A percentile compares a stretch with the other conserved stretches of the same genome.
Conservation (phyloP, 2,888 invertebrate genomes). For the Sphaeridia pumilis region DNA sequence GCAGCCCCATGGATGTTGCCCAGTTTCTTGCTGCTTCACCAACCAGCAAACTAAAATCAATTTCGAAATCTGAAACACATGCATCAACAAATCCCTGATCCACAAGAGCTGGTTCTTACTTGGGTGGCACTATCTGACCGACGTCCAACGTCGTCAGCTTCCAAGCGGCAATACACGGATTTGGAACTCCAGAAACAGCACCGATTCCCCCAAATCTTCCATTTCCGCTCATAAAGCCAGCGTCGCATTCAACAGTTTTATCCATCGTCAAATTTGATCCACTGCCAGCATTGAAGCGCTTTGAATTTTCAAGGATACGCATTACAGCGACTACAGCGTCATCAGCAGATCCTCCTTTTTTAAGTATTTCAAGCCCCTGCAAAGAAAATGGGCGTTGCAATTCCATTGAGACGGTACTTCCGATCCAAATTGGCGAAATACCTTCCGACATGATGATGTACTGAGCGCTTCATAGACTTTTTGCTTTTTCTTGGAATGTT, state of each 20-base stretch:
- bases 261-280: constrained; percentile 86
- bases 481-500: not conserved
- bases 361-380: constrained; percentile 53
- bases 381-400: too few relatives aligned
- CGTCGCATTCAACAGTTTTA: constrained; percentile 90
- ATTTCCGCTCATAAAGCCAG: constrained; percentile 81
- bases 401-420: not conserved
- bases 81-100: too few relatives aligned
- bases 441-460: constrained; percentile 3
- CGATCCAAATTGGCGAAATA: too few relatives aligned
- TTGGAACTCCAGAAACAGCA: constrained; percentile 65
- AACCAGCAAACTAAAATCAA: constrained; percentile 78
- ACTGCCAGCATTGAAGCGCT: constrained; percentile 82
- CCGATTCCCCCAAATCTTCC: constrained; percentile 75
- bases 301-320: constrained; percentile 70
- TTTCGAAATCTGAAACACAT: too few relatives aligned
- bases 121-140: constrained; percentile 2
- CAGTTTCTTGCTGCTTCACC: constrained; percentile 73
- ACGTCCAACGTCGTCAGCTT: not conserved
- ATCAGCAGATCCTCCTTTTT: constrained; percentile 56
- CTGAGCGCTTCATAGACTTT: not conserved
- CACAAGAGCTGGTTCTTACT: constrained; percentile 11
- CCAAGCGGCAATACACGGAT: constrained; percentile 46
- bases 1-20: constrained; percentile 63
- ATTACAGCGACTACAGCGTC: constrained; percentile 66